Base-by-base conservation (phyloP, 1,140 invertebrate species). In the Cecropterus lyciades region DNA sequence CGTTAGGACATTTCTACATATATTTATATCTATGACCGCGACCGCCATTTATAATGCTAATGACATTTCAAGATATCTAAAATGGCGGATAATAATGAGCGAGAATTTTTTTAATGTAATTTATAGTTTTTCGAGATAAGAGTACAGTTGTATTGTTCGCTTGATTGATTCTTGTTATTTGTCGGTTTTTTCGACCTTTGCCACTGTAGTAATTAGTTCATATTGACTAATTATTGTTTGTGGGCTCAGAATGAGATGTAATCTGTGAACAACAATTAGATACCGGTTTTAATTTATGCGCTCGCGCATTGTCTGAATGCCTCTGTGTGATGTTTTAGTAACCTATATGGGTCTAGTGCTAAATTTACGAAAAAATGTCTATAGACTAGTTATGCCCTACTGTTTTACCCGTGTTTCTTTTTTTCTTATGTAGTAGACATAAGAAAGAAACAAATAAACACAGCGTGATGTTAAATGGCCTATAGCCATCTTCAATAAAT, bases 41-140 rank as follows among this genome's bases (percentile, higher is more conserved):
- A 16, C 16, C 68, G 69, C 72, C 78, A 82, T 80, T 79, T 77
- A 76, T 75, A 74, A 73, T 70, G 77, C 80, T 89, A 89, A 89
- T 87, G 87, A 87, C 87, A 86, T 82, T 82, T 82, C 53, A 63
- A 72, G 69, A 77, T 70, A 74, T 73, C 73, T 65, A 84, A 79
- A 76, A 82, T 75, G 74, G 75, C 75, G 72, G 69, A 33, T 70
- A 73, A 73, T 69, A 73, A 68, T 43, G 64, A 67, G 67, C 51
- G 49, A 14, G 48, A 51, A 16, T 53, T 53, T 53, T 57, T 43
- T 14, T n/a, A 73, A 60, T 42, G 56, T 68, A 65, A 69, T 46
- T 71, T 71, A 64, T 71, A 71, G 65, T 68, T 68, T 70, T 63
- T 67, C 65, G 20, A 70, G 68, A 65, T 71, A 60, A 64, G 70